phyloP scores from a whole-genome alignment of 2,888 invertebrate genomes.

The Erynnis tages region DNA sequence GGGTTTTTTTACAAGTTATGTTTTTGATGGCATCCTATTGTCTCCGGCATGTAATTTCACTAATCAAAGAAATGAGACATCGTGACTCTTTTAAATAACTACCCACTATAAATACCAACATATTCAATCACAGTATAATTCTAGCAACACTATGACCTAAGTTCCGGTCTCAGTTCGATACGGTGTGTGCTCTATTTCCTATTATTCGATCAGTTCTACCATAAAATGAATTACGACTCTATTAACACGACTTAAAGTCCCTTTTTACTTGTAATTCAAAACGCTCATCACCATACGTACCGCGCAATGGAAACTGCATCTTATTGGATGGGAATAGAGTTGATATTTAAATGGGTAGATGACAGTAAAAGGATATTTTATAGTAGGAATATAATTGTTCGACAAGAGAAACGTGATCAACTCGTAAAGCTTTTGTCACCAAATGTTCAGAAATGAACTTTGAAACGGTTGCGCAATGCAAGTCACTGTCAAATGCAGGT shows the following conservation, averaged over 20 bases:
- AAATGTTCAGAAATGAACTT: constrained; percentile 24
- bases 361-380: constrained; percentile 10
- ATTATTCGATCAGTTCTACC: constrained; percentile 4
- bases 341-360: not conserved
- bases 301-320: not conserved
- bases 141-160: constrained; percentile 18
- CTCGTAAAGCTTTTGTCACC: constrained; percentile 20
- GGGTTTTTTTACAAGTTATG: too few relatives aligned
- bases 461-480: constrained; percentile 4
- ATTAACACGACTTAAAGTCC: not conserved
- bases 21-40: too few relatives aligned
- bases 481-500: not conserved
- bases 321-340: not conserved
- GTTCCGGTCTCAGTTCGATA: constrained; percentile 25
- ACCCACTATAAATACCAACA: constrained; percentile 12
- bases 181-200: constrained; percentile 24
- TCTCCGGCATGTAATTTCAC: too few relatives aligned
- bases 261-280: not conserved
- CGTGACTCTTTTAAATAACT: too few relatives aligned
- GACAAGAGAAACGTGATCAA: constrained; percentile 18
- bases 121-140: constrained; percentile 1
- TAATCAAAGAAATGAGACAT: not conserved
- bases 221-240: not conserved
- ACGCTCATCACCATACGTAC: not conserved
- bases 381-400: constrained; percentile 16